Conservation (phyloP, 2,888 invertebrate species). For the Phragmatobia fuliginosa region DNA sequence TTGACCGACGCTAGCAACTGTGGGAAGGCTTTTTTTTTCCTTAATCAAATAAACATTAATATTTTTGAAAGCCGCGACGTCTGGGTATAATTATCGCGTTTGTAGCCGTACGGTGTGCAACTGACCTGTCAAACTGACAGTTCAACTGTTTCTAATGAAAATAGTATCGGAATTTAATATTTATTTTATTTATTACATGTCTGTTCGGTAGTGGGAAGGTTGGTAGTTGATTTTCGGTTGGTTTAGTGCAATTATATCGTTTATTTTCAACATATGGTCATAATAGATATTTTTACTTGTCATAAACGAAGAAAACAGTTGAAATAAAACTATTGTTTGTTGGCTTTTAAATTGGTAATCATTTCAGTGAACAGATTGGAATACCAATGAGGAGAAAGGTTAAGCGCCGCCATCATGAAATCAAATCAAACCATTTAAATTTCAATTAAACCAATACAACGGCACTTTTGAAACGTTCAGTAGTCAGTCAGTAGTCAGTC, state of each 20-base stretch:
- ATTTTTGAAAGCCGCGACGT: conserved; percentile 41
- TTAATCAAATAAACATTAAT: conserved; percentile 57
- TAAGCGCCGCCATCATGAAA: neutral
- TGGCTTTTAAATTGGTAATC: neutral
- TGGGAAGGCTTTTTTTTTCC: conserved; percentile 50
- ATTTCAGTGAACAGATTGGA: neutral
- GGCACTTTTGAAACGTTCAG: no score
- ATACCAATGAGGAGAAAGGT: no score
- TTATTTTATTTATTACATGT: conserved; percentile 38
- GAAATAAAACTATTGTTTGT: neutral
- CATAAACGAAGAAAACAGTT: neutral
- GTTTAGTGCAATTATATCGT: neutral
- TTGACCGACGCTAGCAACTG: conserved; percentile 52
- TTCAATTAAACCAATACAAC: no score
- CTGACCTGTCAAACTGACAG: conserved; percentile 50
- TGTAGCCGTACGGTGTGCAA: conserved; percentile 50
- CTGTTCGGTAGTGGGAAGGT: neutral
- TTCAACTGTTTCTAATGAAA: conserved; percentile 48
- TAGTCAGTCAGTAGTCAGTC: no score
- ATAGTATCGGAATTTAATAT: conserved; percentile 34
- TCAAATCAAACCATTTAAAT: no score
- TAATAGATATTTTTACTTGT: no score
- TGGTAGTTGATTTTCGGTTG: neutral
- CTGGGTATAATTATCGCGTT: conserved; percentile 43
- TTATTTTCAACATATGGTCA: neutral